A percentile compares a stretch with the other conserved stretches of the same genome.
phyloP scores from a whole-genome alignment of 2,888 invertebrate genomes.

The Chloroclysta siterata region DNA sequence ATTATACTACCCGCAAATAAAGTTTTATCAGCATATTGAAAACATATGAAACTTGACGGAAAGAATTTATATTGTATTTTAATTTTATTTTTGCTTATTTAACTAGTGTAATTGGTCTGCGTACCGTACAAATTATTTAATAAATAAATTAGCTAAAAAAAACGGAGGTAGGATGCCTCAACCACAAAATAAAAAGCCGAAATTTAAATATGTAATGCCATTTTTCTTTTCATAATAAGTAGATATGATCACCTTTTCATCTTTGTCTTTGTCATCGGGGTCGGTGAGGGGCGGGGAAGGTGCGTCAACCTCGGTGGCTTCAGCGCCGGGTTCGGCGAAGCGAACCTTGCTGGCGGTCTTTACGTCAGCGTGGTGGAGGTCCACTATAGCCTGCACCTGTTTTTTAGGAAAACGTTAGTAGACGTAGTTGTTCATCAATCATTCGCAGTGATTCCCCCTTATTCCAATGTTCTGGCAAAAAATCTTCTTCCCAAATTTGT shows the following conservation, averaged over 20 bases:
- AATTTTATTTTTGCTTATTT: too few relatives aligned
- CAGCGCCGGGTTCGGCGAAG: constrained; percentile 90
- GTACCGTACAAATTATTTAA: too few relatives aligned
- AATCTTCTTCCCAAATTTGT: not conserved
- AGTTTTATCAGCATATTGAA: too few relatives aligned
- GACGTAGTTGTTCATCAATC: not conserved
- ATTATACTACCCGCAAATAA: too few relatives aligned
- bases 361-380: constrained; percentile 93
- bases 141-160: too few relatives aligned
- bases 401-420: constrained; percentile 4
- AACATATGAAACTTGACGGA: too few relatives aligned
- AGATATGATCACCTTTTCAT: constrained; percentile 78
- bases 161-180: too few relatives aligned
- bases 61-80: too few relatives aligned
- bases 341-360: constrained; percentile 94
- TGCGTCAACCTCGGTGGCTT: constrained; percentile 68
- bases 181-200: too few relatives aligned
- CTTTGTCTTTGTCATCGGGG: constrained; percentile 75
- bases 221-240: constrained; percentile 16
- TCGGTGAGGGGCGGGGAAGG: constrained; percentile 80
- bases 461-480: not conserved
- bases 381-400: constrained; percentile 97
- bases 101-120: too few relatives aligned
- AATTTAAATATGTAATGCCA: too few relatives aligned
- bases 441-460: not conserved